Base-by-base conservation (phyloP, 2,888 invertebrate genomes). In the Cephus runcator region DNA sequence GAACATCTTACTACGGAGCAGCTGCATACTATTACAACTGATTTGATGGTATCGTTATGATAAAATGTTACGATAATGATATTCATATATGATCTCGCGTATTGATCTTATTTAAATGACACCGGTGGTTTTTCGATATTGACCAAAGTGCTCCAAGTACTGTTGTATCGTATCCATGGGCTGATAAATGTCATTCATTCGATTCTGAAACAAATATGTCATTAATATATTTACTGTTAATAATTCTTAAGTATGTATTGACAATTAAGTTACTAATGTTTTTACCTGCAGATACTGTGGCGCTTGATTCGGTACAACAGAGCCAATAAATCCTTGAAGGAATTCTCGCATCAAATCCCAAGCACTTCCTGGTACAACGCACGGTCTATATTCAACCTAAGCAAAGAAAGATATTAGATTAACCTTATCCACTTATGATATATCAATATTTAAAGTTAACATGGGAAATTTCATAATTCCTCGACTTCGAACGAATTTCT, bases 331-430 rank as follows among this genome's bases (percentile, higher is more conserved):
- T 30, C 98, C 97, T 91, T 98, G 97, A 76, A 98, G 93, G 90
- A 98, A 97, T 92, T 99, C 98, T 75, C 97, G 94, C 87, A 98
- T 94, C 79, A 99, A 93, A 82, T 97, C 97, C 97, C 98, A 98
- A 81, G 98, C 98, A 83, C 96, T 96, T 35, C 95, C 95, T 0
- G 98, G 96, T 84, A 98, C 95, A 0, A 97, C 94, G 91, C 98
- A 98, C 0, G 98, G 98, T 73, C 96, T 94, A 90, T 98, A 98
- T 92, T 98, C 98, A 30, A 98, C 96, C 96, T 94, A 85, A 23
- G 83, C 84, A 30, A 71, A 34, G 30, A 12, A 71, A 71, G 11
- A 71, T 31, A 31, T 9, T 6, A 23, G 23, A 23, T 56, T 23
- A 56, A 56, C 23, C 9, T 23, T 56, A 56, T 56, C 56, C 56